These are phyloP conservation scores for Silurus aristotelis DNA, from an alignment of 2,797 vertebrate genomes.

Conservation along the genomic window DNA sequence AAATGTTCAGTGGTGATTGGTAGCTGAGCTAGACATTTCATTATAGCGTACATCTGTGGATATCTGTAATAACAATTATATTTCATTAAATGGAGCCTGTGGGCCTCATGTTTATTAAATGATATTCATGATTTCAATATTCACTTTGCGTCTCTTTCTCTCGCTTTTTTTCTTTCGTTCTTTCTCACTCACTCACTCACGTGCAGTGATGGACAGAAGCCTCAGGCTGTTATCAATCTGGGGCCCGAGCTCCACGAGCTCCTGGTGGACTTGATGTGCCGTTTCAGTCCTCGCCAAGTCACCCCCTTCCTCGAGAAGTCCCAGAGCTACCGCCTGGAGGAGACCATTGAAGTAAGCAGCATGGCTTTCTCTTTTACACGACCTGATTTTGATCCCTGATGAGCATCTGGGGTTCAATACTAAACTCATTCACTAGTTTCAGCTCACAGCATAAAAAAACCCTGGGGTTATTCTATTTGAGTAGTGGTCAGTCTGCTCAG, in stretches of 20 bases:
- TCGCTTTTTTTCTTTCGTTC: too few species aligned
- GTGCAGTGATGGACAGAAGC: conserved; percentile 80
- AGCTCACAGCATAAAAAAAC: neutral
- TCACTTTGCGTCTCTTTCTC: neutral
- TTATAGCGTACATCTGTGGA: neutral
- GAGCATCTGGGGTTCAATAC: neutral
- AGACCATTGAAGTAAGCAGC: conserved; percentile 83
- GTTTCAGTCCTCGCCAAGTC: conserved; percentile 80
- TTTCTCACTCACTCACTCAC: neutral
- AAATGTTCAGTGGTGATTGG: neutral
- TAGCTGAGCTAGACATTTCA: neutral
- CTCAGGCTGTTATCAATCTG: conserved; percentile 69
- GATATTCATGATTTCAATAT: conserved; percentile 10
- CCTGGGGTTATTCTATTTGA: neutral
- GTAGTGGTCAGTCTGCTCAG: neutral
- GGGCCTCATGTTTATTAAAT: neutral
- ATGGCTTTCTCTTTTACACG: neutral
- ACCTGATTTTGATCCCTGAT: neutral
- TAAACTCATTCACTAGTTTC: neutral
- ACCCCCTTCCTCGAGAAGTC: conserved; percentile 81
- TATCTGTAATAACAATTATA: neutral
- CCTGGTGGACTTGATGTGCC: conserved; percentile 85
- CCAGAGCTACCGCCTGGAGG: conserved; percentile 88
- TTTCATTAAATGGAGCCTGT: conserved; percentile 1
- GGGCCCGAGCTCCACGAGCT: conserved; percentile 81